phyloP scores from a whole-genome alignment of 2,113 vertebrate species.

The Trogon surrucura region DNA sequence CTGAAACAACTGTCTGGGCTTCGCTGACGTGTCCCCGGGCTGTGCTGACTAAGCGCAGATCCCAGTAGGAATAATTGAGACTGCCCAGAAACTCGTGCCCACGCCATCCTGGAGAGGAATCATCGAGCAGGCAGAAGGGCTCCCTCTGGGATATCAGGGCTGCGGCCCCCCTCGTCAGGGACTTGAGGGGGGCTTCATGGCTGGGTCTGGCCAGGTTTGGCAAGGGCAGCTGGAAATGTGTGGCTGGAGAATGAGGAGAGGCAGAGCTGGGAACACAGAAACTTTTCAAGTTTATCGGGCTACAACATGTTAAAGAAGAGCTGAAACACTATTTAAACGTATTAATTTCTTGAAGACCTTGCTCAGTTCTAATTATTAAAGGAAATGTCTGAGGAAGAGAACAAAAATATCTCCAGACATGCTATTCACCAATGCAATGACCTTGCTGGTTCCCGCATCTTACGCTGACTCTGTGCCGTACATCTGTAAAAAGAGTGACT shows the following conservation, averaged over 20 bases:
- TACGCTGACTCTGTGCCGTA: not conserved
- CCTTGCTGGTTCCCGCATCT: not conserved
- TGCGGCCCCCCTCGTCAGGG: rapidly evolving
- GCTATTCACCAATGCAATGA: not conserved
- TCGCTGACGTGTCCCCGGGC: not conserved
- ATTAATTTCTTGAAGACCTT: not conserved
- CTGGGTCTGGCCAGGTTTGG: not conserved
- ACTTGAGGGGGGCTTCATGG: not conserved
- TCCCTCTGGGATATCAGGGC: not conserved
- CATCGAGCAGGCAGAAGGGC: not conserved
- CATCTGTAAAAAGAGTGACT: constrained; percentile 2
- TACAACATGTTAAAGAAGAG: not conserved
- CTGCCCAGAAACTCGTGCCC: not conserved
- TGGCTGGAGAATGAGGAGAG: not conserved
- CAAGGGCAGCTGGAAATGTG: not conserved
- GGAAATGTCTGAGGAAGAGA: not conserved
- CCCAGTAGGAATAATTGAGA: not conserved
- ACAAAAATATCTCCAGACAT: not conserved
- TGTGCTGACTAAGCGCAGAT: not conserved
- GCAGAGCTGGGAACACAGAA: not conserved
- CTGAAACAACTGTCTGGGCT: not conserved
- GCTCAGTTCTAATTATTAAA: not conserved
- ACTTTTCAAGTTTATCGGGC: not conserved
- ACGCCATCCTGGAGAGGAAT: not conserved
- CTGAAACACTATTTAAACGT: not conserved